Base-by-base conservation (phyloP, 2,113 vertebrate species). In the Eleginops maclovinus region DNA sequence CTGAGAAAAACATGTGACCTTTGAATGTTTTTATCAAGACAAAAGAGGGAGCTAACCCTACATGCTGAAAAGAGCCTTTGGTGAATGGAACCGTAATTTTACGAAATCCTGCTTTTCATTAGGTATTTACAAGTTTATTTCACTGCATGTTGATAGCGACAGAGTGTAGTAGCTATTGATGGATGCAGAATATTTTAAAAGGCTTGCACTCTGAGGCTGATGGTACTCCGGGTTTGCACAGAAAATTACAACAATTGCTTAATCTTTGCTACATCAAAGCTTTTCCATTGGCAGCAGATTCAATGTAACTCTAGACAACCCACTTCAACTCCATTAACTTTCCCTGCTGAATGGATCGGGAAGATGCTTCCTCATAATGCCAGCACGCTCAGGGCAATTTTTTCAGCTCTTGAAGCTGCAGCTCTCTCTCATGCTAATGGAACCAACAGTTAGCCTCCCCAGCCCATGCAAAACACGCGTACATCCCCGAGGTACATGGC, bases 271-370 rank as follows among this genome's bases (percentile, higher is more conserved):
- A 87, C 71, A 90, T 90, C 89, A 87, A 88, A 90, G 85, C 84
- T 41, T 77, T 81, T 86, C 71, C 80, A 83, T 85, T 69, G 86
- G 70, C 66, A 81, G 72, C 73, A 62, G 74, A 83, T 87, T 90
- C 75, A 77, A 81, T 89, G 91, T 79, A 63, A 85, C 80, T 91
- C 59, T 41, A 82, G 85, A 89, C 51, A 69, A 90, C 91, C 88
- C 89, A 90, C 88, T 93, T 92, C 77, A 89, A 88, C 58, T 87
- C 89, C 89, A 93, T 92, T 92, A 91, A 90, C 83, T 83, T 88
- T 67, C 81, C 63, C 53, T 75, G 69, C 85, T 89, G 84, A 93
- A 91, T 88, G 72, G 77, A 86, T 78, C 69, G 28, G 88, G 60
- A 79, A 85, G 82, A 90, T 90, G 89, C 78, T 26, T 81, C 43